Conservation (phyloP, 2,113 vertebrate species). For the Nansenia antarctica region DNA sequence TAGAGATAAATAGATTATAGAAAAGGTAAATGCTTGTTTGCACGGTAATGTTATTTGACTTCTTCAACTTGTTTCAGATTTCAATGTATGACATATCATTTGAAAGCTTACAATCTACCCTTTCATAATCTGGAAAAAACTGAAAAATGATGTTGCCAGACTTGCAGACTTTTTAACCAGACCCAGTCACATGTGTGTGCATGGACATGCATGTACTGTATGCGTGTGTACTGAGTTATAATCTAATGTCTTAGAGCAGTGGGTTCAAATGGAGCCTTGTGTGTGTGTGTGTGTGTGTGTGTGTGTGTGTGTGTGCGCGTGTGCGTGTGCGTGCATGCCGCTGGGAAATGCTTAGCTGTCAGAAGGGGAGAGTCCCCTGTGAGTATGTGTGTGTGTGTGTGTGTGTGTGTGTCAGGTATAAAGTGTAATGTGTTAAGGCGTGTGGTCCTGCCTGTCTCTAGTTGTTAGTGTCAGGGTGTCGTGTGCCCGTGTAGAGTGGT, state of each 20-base stretch:
- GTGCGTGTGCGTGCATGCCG: background rate
- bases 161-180: too few species aligned
- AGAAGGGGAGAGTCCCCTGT: background rate
- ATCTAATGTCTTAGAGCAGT: background rate
- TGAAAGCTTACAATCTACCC: too few species aligned
- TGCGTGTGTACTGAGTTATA: too few species aligned
- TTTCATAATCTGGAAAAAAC: too few species aligned
- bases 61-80: too few species aligned
- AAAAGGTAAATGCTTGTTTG: too few species aligned
- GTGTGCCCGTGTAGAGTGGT: slow-evolving; percentile 37
- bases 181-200: too few species aligned
- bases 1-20: too few species aligned
- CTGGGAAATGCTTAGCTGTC: background rate
- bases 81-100: too few species aligned
- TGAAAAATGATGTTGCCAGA: too few species aligned
- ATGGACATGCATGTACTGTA: too few species aligned
- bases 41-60: too few species aligned
- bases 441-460: slow-evolving; percentile 54
- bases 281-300: background rate
- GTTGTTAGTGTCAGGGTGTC: slow-evolving; percentile 54
- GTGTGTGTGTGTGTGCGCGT: background rate
- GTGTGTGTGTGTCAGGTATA: slow-evolving; percentile 46
- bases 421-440: slow-evolving; percentile 61
- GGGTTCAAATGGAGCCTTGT: background rate
- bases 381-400: slow-evolving; percentile 14